Conservation (phyloP, 2,113 vertebrate species). For the Pyrgilauda ruficollis region DNA sequence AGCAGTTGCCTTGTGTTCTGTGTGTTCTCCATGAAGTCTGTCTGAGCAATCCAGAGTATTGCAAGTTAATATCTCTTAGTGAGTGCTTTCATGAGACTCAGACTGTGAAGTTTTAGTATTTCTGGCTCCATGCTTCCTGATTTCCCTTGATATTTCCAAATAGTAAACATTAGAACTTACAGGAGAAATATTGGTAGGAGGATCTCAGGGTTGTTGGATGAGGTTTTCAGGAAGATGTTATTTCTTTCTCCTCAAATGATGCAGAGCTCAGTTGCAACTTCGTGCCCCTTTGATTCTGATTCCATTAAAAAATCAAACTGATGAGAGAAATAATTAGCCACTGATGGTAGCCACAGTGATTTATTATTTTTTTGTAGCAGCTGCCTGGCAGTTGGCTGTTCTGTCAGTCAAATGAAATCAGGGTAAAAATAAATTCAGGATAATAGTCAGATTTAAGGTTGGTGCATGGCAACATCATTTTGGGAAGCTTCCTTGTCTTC, state of each 20-base stretch:
- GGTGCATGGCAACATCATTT: neutral
- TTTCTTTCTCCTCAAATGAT: neutral
- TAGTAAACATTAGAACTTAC: neutral
- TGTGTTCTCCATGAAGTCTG: neutral
- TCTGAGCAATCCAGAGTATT: neutral
- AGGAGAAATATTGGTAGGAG: neutral
- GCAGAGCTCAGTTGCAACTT: neutral
- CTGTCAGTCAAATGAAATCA: neutral
- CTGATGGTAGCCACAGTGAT: neutral
- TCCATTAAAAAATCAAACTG: neutral
- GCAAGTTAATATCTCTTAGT: neutral
- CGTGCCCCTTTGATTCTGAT: neutral
- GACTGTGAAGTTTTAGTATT: neutral
- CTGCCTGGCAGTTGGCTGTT: neutral
- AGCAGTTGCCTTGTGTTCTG: neutral
- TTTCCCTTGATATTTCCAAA: neutral
- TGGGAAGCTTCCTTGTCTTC: neutral
- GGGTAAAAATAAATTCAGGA: neutral
- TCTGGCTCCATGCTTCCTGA: neutral
- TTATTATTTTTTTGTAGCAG: neutral
- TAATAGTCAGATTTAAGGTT: neutral
- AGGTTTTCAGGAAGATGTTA: neutral
- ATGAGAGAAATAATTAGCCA: neutral
- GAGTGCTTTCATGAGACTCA: fast-evolving
- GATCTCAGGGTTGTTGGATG: neutral